Conservation (phyloP, 2,113 vertebrate species). For the Oreotragus oreotragus region DNA sequence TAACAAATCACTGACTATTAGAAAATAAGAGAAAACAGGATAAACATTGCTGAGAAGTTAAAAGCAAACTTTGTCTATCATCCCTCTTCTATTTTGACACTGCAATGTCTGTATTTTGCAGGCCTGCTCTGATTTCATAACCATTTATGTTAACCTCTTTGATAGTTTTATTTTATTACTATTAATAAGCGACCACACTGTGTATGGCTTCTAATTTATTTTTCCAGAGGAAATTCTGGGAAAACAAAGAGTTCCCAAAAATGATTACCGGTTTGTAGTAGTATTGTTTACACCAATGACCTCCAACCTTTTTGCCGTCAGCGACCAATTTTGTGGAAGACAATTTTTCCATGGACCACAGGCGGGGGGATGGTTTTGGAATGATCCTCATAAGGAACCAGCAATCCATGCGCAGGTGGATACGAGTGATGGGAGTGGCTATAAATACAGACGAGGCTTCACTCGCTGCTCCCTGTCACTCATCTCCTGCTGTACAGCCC, state of each 20-base stretch:
- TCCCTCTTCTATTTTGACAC: neutral
- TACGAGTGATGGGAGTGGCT: neutral
- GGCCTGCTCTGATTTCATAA: neutral
- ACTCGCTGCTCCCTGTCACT: neutral
- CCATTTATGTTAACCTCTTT: neutral
- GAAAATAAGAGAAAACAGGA: neutral
- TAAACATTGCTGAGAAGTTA: neutral
- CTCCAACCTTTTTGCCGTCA: neutral
- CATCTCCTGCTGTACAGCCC: neutral
- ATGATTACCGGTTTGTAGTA: neutral
- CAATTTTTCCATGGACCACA: neutral
- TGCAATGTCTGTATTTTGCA: neutral
- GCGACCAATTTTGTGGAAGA: neutral
- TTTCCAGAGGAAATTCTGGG: conserved; percentile 16
- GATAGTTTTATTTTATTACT: neutral
- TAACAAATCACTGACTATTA: neutral
- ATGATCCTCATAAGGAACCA: neutral
- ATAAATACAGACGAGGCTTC: neutral
- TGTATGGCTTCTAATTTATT: neutral
- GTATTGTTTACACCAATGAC: neutral
- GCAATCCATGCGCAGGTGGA: neutral
- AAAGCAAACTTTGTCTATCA: neutral
- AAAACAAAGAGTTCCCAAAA: neutral
- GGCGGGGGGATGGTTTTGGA: neutral
- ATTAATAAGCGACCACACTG: neutral